Base-by-base conservation (phyloP, 2,888 invertebrate genomes). In the Proisotoma minuta region DNA sequence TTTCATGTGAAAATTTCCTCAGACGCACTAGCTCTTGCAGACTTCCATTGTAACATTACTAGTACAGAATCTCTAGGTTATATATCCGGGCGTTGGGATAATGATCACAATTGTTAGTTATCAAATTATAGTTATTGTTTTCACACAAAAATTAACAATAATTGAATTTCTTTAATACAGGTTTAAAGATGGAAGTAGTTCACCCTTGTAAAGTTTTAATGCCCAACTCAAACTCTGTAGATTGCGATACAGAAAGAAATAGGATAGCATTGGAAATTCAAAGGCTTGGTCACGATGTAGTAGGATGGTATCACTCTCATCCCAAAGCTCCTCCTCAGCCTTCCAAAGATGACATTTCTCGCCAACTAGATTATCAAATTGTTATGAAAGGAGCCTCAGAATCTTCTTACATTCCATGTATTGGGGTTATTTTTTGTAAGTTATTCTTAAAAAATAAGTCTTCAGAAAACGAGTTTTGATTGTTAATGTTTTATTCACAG, bases 41-140 rank as follows among this genome's bases (percentile, higher is more conserved):
- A 96, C 78, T 88, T 96, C 74, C 96, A 96, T 77, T 91, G 92
- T 76, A 95, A 96, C 78, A 82, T 96, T 73, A 91, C 90, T n/a
- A 89, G 87, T 76, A 89, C 89, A 74, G 96, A 96, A 81, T 91
- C 95, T 15, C 91, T 91, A 75, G 97, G 97, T n/a, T 97, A 96
- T 78, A 80, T 97, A 56, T 96, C 90, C 56, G 96, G 97, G 2
- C 87, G 88, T 62, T 97, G 96, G 96, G 96, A 96, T 79, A 86
- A 91, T 58, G 91, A 91, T 77, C 85, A 86, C 66, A 95, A 96
- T 76, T 92, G 95, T 95, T 84, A 84, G 87, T 83, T 53, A 18
- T 12, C 20, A 27, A 12, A 12, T 43, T 18, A 20, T 8, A 8
- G 18, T 18, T 53, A 53, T 15, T 27, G 22, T 28, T 10, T 26